Evolutionary conservation across 2,888 invertebrate genomes (phyloP).

Genomic region (Epinotia ramella): DNA sequence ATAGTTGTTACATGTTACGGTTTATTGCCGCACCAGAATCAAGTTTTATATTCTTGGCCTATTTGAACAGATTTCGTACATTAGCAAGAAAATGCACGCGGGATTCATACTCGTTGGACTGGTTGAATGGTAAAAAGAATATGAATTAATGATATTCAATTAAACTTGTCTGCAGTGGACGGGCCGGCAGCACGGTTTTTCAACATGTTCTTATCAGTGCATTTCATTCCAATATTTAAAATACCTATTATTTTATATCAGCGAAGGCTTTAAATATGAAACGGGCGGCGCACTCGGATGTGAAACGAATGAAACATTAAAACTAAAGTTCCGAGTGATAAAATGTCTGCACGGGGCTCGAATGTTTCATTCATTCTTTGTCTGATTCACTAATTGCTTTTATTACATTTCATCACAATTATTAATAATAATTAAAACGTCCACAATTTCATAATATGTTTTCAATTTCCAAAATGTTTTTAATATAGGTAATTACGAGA

Average conservation of each 20-base stretch:
- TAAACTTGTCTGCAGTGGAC: slow-evolving; percentile 19
- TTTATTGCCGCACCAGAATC: slow-evolving; percentile 30
- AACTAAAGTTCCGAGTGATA: slow-evolving; percentile 44
- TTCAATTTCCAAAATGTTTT: no score
- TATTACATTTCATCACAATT: slow-evolving; percentile 25
- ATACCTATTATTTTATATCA: slow-evolving; percentile 32
- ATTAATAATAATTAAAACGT: background rate
- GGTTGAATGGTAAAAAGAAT: background rate
- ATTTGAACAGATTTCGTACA: slow-evolving; percentile 9
- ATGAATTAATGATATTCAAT: slow-evolving; percentile 24
- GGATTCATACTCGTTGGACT: background rate
- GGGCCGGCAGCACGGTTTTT: background rate
- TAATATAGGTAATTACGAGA: no score
- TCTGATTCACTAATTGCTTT: slow-evolving; percentile 24
- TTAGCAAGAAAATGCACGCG: background rate
- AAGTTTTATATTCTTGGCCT: slow-evolving; percentile 29
- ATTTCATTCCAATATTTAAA: slow-evolving; percentile 18
- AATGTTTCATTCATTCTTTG: slow-evolving; percentile 32
- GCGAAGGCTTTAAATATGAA: slow-evolving; percentile 46
- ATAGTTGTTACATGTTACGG: slow-evolving; percentile 31
- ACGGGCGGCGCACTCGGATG: slow-evolving; percentile 45
- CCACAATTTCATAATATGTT: background rate
- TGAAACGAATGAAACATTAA: slow-evolving; percentile 48
- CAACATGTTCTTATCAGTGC: slow-evolving; percentile 24
- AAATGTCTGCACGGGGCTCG: slow-evolving; percentile 35